Conservation (phyloP, 2,113 vertebrate species). For the Ammodytes dubius region DNA sequence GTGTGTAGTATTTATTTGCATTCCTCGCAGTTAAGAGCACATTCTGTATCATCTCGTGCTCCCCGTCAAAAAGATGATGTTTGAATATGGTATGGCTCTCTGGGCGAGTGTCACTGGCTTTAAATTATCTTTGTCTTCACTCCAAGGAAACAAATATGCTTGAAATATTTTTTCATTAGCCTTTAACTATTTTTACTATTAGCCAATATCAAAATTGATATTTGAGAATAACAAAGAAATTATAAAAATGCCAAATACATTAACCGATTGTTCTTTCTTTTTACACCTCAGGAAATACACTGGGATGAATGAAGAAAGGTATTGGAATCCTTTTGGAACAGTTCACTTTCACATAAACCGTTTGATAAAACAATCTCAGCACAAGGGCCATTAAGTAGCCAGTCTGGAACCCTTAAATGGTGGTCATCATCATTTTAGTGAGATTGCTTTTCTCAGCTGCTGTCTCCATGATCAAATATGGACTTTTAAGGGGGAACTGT, state of each 20-base stretch:
- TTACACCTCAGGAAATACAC: neutral
- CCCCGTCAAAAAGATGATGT: neutral
- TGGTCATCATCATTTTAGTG: neutral
- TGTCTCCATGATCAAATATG: neutral
- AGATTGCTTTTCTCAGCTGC: neutral
- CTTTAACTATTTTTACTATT: slow-evolving; percentile 12
- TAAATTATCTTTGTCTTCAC: slow-evolving; percentile 42
- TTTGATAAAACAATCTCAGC: neutral
- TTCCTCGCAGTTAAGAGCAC: slow-evolving; percentile 29
- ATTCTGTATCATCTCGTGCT: slow-evolving; percentile 19
- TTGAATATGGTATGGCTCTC: neutral
- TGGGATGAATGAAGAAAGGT: neutral
- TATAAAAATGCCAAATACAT: neutral
- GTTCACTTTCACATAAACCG: neutral
- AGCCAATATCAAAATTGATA: neutral
- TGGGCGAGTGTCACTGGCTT: slow-evolving; percentile 16
- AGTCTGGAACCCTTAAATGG: neutral
- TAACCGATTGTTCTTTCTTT: neutral
- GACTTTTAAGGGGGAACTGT: too few relatives aligned
- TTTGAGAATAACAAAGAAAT: neutral
- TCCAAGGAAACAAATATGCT: slow-evolving; percentile 26
- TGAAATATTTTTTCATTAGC: neutral
- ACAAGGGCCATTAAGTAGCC: neutral
- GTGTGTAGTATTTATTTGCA: slow-evolving; percentile 38
- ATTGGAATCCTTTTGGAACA: neutral